A percentile compares a stretch with the other conserved stretches of the same genome.
Conservation (phyloP, 2,113 vertebrate genomes). For the Plecturocebus donacophilus region DNA sequence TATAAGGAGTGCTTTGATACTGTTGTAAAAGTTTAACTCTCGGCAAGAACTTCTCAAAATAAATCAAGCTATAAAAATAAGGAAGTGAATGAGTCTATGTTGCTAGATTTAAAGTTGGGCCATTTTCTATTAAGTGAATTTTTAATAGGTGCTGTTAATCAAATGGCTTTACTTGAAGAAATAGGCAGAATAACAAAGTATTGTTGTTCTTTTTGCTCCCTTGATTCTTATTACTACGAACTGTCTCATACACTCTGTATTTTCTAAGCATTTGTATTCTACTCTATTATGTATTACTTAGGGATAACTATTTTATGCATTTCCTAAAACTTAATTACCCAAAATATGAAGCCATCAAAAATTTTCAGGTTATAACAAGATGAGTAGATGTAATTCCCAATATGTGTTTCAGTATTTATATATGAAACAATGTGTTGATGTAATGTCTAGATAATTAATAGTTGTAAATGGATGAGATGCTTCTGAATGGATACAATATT, state of each 20-base stretch:
- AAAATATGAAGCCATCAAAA: neutral
- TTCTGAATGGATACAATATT: neutral
- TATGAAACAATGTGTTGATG: neutral
- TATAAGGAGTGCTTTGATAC: neutral
- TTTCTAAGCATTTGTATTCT: slow-evolving; percentile 16
- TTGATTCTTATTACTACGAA: neutral
- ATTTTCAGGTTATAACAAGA: slow-evolving; percentile 9
- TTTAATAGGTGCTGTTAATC: neutral
- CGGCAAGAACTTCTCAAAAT: neutral
- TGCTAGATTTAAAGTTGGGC: slow-evolving; percentile 19
- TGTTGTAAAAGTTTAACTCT: slow-evolving; percentile 2
- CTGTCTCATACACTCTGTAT: neutral
- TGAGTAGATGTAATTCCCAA: neutral
- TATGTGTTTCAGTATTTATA: neutral
- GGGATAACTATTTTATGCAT: neutral
- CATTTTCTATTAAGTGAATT: neutral
- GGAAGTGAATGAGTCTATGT: neutral
- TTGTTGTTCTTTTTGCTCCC: neutral
- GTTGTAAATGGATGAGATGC: neutral
- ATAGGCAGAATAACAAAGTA: neutral
- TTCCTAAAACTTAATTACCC: neutral
- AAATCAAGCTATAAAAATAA: slow-evolving; percentile 13
- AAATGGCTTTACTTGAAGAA: neutral
- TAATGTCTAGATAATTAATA: neutral
- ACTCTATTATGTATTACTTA: neutral